Percentiles rank a stretch among this genome's conserved stretches.
Conservation (phyloP, 2,797 vertebrate species). For the Myiotriccus ornatus region DNA sequence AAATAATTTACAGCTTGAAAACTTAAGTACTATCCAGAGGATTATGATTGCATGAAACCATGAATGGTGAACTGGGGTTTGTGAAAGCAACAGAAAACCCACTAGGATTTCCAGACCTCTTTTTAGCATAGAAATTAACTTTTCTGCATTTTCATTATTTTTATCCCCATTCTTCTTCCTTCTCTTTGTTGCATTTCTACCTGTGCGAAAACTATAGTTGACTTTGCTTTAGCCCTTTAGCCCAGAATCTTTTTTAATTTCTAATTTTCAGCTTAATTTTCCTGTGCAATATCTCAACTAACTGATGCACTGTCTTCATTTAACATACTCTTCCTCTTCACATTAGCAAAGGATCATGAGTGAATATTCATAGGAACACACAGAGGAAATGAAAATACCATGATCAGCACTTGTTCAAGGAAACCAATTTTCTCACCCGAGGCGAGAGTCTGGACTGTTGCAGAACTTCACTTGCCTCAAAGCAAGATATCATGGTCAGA, state of each 20-base stretch:
- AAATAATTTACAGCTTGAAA: not conserved
- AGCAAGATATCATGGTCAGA: not conserved
- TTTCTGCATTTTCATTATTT: not conserved
- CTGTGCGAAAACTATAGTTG: not conserved
- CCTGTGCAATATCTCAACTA: not conserved
- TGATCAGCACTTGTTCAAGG: not conserved
- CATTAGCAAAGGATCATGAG: not conserved
- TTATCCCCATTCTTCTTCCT: not conserved
- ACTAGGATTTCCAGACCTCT: not conserved
- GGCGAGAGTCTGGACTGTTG: not conserved
- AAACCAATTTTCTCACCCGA: not conserved
- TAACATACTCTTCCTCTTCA: not conserved
- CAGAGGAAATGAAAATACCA: not conserved
- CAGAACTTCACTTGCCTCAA: not conserved
- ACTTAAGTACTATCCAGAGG: not conserved
- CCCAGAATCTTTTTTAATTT: not conserved
- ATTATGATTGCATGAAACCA: not conserved
- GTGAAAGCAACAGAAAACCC: not conserved
- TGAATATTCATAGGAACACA: not conserved
- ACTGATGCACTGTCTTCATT: not conserved
- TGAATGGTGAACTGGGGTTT: not conserved
- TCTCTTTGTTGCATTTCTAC: not conserved
- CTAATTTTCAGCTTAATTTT: not conserved
- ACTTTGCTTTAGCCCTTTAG: not conserved
- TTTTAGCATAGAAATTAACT: not conserved